These are phyloP conservation scores for Lepidocyrtinus sp. DNA, from an alignment of 2,888 invertebrate species.

Conservation along the genomic window DNA sequence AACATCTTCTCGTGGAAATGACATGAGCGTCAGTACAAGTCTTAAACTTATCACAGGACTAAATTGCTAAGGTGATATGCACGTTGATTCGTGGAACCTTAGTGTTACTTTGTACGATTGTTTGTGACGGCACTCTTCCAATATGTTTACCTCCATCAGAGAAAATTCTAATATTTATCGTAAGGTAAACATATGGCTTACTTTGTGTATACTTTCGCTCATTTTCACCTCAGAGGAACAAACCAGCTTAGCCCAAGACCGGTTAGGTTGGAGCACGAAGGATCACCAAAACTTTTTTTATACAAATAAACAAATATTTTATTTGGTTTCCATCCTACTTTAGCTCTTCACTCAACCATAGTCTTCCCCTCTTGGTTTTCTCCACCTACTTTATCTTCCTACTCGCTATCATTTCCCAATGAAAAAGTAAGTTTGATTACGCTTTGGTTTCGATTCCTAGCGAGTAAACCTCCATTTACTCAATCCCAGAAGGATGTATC, in stretches of 20 bases:
- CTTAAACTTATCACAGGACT: no score
- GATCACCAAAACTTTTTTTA: conserved; percentile 11
- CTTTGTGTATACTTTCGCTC: not conserved
- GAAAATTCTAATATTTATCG: no score
- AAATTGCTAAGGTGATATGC: no score
- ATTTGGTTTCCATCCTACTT: conserved; percentile 39
- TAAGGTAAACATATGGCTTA: not conserved
- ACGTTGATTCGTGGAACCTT: no score
- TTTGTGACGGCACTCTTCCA: conserved; percentile 2
- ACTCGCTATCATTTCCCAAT: not conserved
- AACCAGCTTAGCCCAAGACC: not conserved
- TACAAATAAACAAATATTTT: conserved; percentile 53
- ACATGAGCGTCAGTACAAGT: conserved; percentile 25
- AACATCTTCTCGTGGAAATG: conserved; percentile 36
- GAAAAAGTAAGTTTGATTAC: conserved; percentile 1
- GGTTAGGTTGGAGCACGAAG: not conserved
- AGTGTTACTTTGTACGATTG: not conserved
- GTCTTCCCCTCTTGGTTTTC: conserved; percentile 18
- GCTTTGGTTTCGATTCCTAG: not conserved
- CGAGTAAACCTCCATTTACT: conserved; percentile 32
- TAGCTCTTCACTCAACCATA: conserved; percentile 25
- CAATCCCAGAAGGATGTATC: conserved; percentile 35
- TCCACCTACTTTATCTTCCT: not conserved
- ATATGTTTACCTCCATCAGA: conserved; percentile 4
- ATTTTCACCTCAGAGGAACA: conserved; percentile 10